A percentile compares a stretch with the other conserved stretches of the same genome.
phyloP scores from a whole-genome alignment of 2,888 invertebrate genomes.

The Acholoe squamosa region DNA sequence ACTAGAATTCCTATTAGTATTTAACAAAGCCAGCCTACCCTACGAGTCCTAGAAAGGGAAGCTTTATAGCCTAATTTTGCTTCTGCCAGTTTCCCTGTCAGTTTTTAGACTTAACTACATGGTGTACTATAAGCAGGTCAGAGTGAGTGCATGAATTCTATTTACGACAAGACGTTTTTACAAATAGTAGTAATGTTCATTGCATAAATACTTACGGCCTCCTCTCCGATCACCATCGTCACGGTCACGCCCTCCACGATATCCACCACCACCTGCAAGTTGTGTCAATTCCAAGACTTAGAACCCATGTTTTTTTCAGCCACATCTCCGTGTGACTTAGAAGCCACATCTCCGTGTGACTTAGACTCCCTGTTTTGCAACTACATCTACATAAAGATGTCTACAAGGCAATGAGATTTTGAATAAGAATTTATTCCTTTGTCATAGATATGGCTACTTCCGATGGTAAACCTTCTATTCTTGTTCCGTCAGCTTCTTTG shows the following conservation, averaged over 20 bases:
- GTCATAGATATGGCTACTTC: too few relatives aligned
- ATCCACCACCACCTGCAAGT: slow-evolving; percentile 37
- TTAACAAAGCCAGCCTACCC: too few relatives aligned
- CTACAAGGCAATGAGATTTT: background rate
- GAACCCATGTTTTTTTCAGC: too few relatives aligned
- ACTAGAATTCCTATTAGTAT: too few relatives aligned
- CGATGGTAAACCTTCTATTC: too few relatives aligned
- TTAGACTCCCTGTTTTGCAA: background rate
- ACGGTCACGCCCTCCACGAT: slow-evolving; percentile 20
- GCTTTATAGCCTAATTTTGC: too few relatives aligned
- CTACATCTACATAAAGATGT: background rate
- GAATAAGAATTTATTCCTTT: background rate
- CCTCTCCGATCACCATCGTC: background rate
- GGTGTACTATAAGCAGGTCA: background rate
- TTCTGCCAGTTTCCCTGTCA: too few relatives aligned
- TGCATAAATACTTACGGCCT: background rate
- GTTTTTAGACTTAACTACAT: background rate
- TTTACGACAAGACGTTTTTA: background rate
- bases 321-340: background rate
- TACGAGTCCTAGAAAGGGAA: too few relatives aligned
- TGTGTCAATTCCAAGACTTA: too few relatives aligned
- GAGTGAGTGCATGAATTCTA: background rate
- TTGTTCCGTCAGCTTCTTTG: too few relatives aligned
- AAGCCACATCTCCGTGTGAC: background rate
- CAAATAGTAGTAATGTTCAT: background rate